These are phyloP conservation scores for Piezodorus guildinii DNA, from an alignment of 1,140 invertebrate species.

Conservation along the genomic window DNA sequence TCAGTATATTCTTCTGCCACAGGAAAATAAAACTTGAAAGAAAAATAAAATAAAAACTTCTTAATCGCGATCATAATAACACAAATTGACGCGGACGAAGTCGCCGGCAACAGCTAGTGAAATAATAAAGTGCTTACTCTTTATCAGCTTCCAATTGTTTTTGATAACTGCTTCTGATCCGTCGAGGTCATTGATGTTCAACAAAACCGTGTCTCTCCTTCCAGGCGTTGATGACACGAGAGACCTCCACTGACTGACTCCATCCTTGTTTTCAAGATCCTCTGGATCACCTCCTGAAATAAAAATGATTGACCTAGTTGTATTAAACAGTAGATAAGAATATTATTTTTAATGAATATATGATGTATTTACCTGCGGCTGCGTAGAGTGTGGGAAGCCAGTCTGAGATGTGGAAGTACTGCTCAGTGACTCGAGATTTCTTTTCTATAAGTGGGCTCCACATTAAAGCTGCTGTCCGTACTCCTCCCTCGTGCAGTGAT, in stretches of 20 bases:
- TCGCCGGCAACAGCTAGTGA: too few species aligned
- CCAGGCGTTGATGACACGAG: neutral
- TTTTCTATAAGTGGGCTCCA: conserved; percentile 44
- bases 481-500: conserved; percentile 58
- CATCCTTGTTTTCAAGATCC: neutral
- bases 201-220: neutral
- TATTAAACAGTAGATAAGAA: neutral
- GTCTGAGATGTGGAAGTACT: conserved; percentile 53
- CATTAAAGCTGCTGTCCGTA: conserved; percentile 48
- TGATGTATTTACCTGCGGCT: conserved; percentile 31
- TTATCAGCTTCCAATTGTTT: conserved; percentile 14
- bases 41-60: too few species aligned
- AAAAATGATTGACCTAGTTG: neutral
- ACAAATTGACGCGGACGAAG: too few species aligned
- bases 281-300: conserved; percentile 2
- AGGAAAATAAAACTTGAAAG: too few species aligned
- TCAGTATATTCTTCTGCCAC: too few species aligned
- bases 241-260: conserved; percentile 4
- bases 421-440: conserved; percentile 36
- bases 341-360: neutral
- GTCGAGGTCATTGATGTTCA: neutral
- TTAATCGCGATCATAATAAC: too few species aligned
- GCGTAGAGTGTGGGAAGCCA: conserved; percentile 56
- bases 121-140: conserved; percentile 10
- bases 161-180: neutral